Evolutionary conservation across 1,140 invertebrate genomes (phyloP), one percentile per base, ranked within the genome.

Genomic region (Drosophila subobscura): DNA sequence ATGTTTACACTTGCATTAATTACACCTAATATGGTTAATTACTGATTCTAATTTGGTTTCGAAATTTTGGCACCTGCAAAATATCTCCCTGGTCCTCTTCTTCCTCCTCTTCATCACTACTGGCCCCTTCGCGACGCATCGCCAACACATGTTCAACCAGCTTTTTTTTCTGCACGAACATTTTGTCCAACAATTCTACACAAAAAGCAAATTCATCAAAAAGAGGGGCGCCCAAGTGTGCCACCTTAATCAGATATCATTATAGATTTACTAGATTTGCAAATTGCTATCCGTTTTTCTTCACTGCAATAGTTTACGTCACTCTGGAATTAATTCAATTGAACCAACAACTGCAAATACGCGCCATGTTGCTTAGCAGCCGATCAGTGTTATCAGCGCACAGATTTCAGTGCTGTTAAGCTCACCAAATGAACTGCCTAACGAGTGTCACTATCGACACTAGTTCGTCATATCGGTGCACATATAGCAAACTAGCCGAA

Each of bases 131-230:
- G 53, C 61, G 84, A 5, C 81, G 85, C 73, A 89, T 90, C 49
- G 85, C 89, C 55, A 89, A 47, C 14, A 89, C 89, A 81, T 91
- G 85, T 44, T 91, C 80, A n/a, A 90, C 89, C 49, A 91, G 75
- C 68, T 91, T 91, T 52, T 80, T 91, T 66, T 91, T 91, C 53
- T 91, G 89, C 37, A 91, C 89, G 61, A 91, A 91, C 89, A 91
- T 78, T 54, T 47, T 66, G 63, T 10, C 33, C 53, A 56, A 47
- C 61, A 68, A 65, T 59, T 61, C 33, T 84, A 71, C 54, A 20
- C 74, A 83, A 84, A 76, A 76, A 57, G 5, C 50, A 71, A 78
- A 77, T 37, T 57, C 37, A 56, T 20, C 53, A 64, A 33, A 37
- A 65, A 66, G 10, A 4, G 14, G 20, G 16, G 59, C 42, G 29